Base-by-base conservation (phyloP, 1,140 invertebrate genomes). In the Hyposmocoma kahamanoa region DNA sequence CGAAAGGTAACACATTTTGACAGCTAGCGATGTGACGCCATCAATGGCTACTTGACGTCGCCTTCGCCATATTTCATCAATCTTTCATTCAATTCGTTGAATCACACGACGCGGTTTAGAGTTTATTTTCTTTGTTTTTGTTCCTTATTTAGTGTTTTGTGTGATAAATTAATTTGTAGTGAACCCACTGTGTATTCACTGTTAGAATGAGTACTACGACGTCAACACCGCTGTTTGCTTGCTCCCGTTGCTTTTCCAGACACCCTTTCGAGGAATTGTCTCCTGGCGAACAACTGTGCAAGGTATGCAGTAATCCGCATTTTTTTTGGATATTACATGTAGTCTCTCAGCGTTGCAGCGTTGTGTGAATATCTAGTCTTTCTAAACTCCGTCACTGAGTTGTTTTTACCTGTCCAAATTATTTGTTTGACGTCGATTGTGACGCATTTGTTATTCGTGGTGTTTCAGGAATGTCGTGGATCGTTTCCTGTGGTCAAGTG, bases 241-340 rank as follows among this genome's bases (percentile, higher is more conserved):
- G 97, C 87, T 97, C 96, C 43, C 93, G 94, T 77, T 98, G 97
- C 88, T 98, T 97, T 82, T 93, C 93, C 49, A 90, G 96, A 70
- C 95, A 98, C 88, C 96, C 96, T 42, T 98, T 98, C 86, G 97
- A 98, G 82, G 96, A 98, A 84, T 89, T 98, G 57, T 98, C 96
- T 47, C 90, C 95, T 52, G 96, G 96, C 24, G 96, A 98, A 88
- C 96, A 98, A 80, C 90, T 98, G 64, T 98, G 97, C 89, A 98
- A 98, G 93, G 96, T 97, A 89, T 41, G 18, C 11, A 20, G 18
- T 41, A n/a, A n/a, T n/a, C n/a, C n/a, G n/a, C n/a, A n/a, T 41
- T 41, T 41, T 21, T 3, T 3, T 41, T 8, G 18, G 38, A 13
- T 4, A 13, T 13, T 10, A 8, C 15, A 4, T 34, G 5, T 34